Percentiles rank a stretch among this genome's conserved stretches.
phyloP scores from a whole-genome alignment of 1,140 invertebrate species.

The Atta colombica region DNA sequence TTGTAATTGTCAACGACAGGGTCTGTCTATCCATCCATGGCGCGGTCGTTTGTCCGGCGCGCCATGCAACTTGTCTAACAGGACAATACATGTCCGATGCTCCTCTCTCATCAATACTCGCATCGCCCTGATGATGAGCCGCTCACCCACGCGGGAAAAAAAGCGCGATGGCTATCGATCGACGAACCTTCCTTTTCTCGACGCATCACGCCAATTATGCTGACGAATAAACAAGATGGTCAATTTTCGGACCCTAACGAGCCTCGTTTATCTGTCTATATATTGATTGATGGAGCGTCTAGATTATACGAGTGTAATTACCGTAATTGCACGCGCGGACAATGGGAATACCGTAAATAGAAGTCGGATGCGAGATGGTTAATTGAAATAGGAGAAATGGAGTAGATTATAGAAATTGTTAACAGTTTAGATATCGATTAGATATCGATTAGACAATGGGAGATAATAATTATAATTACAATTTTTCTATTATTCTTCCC shows the following conservation, averaged over 20 bases:
- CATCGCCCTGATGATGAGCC: conserved; percentile 31
- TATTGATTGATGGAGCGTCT: conserved; percentile 51
- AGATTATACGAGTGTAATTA: conserved; percentile 56
- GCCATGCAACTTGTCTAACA: conserved; percentile 27
- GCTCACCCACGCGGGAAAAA: conserved; percentile 41
- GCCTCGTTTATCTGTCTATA: conserved; percentile 45
- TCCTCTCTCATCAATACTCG: neutral
- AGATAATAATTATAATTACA: neutral
- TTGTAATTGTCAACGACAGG: conserved; percentile 81
- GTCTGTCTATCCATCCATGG: conserved; percentile 71
- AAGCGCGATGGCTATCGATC: conserved; percentile 45
- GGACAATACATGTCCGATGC: conserved; percentile 40
- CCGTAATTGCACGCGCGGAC: conserved; percentile 40
- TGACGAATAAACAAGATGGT: conserved; percentile 56
- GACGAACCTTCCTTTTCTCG: conserved; percentile 29
- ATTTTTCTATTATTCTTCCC: neutral
- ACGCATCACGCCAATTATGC: conserved; percentile 43
- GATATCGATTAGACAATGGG: neutral
- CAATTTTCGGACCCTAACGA: conserved; percentile 58
- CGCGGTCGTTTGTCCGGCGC: conserved; percentile 47
- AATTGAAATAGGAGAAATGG: conserved; percentile 34
- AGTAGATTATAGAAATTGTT: neutral
- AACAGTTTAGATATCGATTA: neutral
- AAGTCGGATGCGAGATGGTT: conserved; percentile 27
- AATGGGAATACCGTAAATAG: conserved; percentile 39